Evolutionary conservation across 2,113 vertebrate species (phyloP).

Genomic region (Gracilinanus agilis): DNA sequence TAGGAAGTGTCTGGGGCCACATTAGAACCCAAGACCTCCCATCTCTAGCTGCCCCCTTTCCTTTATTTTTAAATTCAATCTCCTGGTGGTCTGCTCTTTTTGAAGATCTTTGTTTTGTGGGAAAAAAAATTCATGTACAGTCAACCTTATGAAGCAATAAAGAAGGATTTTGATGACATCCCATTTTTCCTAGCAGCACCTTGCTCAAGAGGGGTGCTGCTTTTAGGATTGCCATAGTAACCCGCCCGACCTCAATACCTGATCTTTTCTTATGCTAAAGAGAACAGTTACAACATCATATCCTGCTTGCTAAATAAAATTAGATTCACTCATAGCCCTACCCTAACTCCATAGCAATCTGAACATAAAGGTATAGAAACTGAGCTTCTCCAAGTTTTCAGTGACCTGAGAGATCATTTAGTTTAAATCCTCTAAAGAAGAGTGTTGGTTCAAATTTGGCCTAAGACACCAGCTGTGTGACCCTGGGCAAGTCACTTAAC

Average conservation of each 20-base stretch:
- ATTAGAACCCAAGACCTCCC: too few relatives aligned
- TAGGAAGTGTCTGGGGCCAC: too few relatives aligned
- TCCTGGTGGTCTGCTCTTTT: slow-evolving; percentile 21
- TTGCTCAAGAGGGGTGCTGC: not conserved
- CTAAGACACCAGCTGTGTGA: too few relatives aligned
- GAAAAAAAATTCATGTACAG: slow-evolving; percentile 18
- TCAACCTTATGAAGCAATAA: slow-evolving; percentile 45
- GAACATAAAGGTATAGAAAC: not conserved
- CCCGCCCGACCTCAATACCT: not conserved
- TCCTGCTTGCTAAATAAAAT: slow-evolving; percentile 42
- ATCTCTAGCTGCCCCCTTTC: too few relatives aligned
- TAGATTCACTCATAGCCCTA: not conserved
- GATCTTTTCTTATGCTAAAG: not conserved
- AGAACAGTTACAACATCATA: not conserved
- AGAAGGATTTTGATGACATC: not conserved
- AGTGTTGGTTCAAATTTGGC: too few relatives aligned
- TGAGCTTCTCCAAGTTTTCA: not conserved
- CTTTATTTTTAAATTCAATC: not conserved
- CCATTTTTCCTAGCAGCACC: not conserved
- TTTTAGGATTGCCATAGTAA: not conserved
- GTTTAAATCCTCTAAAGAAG: not conserved
- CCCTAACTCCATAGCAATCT: not conserved
- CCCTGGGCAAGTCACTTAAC: too few relatives aligned
- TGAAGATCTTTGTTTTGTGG: slow-evolving; percentile 39
- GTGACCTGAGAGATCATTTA: not conserved